Percentiles rank a stretch among this genome's conserved stretches.
phyloP scores from a whole-genome alignment of 2,113 vertebrate species.

The Leptobrachium leishanense region DNA sequence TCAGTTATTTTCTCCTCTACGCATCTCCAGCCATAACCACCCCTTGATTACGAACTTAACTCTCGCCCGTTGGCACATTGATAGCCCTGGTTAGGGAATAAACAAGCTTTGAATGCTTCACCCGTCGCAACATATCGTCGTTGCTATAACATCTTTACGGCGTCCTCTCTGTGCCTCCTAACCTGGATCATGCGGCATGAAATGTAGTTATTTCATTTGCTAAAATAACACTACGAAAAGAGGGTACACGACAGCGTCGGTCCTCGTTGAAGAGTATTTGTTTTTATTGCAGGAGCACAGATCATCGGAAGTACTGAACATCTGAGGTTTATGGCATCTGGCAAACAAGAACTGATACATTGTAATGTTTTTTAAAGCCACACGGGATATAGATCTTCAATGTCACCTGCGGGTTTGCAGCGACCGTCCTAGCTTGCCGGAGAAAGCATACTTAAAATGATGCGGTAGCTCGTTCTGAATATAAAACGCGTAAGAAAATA shows the following conservation, averaged over 20 bases:
- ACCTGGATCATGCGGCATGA: conserved; percentile 7
- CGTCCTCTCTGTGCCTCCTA: conserved; percentile 4
- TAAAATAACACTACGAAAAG: conserved; percentile 24
- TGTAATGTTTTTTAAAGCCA: conserved; percentile 27
- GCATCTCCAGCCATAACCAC: conserved; percentile 16
- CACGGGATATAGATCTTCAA: conserved; percentile 34
- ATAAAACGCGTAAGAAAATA: conserved; percentile 3
- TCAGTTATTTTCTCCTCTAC: too few species aligned
- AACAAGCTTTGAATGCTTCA: conserved; percentile 25
- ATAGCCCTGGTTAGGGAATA: conserved; percentile 41
- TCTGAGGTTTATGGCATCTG: conserved; percentile 37
- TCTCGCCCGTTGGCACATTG: conserved; percentile 38
- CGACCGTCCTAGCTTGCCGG: neutral
- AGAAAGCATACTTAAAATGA: neutral
- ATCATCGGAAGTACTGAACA: conserved; percentile 6
- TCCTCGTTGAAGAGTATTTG: conserved; percentile 30
- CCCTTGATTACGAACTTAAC: conserved; percentile 30
- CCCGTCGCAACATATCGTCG: conserved; percentile 33
- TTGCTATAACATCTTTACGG: conserved; percentile 30
- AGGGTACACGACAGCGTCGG: neutral
- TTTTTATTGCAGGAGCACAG: conserved; percentile 13
- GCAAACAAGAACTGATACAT: conserved; percentile 28
- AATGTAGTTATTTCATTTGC: conserved; percentile 26
- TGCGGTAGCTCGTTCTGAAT: neutral
- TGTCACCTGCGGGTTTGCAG: conserved; percentile 6